Conservation (phyloP, 2,888 invertebrate species). For the Gymnocheta viridis region DNA sequence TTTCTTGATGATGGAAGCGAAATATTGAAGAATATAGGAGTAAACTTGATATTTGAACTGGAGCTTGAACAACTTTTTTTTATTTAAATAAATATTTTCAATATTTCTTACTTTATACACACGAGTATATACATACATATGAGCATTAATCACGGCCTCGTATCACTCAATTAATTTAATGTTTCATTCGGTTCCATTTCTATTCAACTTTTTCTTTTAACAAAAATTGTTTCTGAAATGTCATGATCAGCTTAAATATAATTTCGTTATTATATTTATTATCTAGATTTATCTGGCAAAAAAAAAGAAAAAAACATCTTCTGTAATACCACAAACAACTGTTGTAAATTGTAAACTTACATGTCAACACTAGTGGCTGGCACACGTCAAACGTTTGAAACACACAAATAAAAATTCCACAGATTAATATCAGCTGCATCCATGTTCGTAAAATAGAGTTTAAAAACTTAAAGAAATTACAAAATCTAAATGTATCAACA, state of each 20-base stretch:
- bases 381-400: constrained; percentile 53
- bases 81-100: too few species aligned
- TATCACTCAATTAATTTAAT: too few species aligned
- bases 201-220: neutral
- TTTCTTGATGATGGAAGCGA: too few species aligned
- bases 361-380: constrained; percentile 56
- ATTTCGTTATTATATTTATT: neutral
- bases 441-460: neutral
- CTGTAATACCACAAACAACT: constrained; percentile 29
- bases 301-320: neutral
- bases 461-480: neutral
- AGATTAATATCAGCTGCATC: constrained; percentile 29
- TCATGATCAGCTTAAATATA: neutral
- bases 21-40: too few species aligned
- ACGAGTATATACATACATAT: too few species aligned
- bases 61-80: too few species aligned
- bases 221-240: neutral
- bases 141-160: too few species aligned
- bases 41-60: too few species aligned
- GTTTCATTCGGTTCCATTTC: neutral
- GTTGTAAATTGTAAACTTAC: constrained; percentile 56
- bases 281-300: constrained; percentile 15
- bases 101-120: too few species aligned
- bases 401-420: constrained; percentile 36
- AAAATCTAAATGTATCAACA: constrained; percentile 30